Base-by-base conservation (phyloP, 2,113 vertebrate species). In the Campylorhamphus procurvoides region DNA sequence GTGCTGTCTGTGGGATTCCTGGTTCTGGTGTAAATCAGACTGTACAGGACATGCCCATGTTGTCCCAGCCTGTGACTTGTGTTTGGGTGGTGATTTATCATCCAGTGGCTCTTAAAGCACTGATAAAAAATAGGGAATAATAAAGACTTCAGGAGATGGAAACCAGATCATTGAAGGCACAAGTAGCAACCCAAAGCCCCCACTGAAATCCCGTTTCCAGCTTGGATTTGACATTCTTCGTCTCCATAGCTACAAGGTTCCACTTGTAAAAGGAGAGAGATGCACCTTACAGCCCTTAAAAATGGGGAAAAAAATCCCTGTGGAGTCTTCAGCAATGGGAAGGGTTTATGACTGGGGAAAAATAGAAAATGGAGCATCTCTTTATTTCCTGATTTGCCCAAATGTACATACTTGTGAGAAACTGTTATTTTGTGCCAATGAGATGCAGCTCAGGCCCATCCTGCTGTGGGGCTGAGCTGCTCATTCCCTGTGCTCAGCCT, bases 191-290 rank as follows among this genome's bases (percentile, higher is more conserved):
- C 87, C 59, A 40, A 68, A 90, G 89, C 85, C 79, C 63, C 44
- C 74, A n/a, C 74, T 78, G 89, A 94, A 96, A 97, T 87, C 53
- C 71, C 64, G 8, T 94, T 92, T 88, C 91, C 86, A 49, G 86
- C 87, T 83, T 89, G 93, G 84, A 95, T 95, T 90, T 91, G 87
- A 96, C 83, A 78, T 93, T 90, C 92, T 87, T 97, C 9, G 93
- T 97, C 96, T 97, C 96, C 96, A 97, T 97, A 97, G 97, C 93
- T 97, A 97, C 96, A 72, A 95, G 93, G 89, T 95, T 97, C 82
- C 90, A 77, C 93, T 94, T 94, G 93, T 91, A 62, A 92, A 82
- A 93, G 84, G 94, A 81, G 73, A 93, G 91, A 96, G 56, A 63
- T 17, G 78, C 87, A 58, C 67, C 66, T 46, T 89, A 58, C 89